Base-by-base conservation (phyloP, 2,888 invertebrate species). In the Agrilus biguttatus region DNA sequence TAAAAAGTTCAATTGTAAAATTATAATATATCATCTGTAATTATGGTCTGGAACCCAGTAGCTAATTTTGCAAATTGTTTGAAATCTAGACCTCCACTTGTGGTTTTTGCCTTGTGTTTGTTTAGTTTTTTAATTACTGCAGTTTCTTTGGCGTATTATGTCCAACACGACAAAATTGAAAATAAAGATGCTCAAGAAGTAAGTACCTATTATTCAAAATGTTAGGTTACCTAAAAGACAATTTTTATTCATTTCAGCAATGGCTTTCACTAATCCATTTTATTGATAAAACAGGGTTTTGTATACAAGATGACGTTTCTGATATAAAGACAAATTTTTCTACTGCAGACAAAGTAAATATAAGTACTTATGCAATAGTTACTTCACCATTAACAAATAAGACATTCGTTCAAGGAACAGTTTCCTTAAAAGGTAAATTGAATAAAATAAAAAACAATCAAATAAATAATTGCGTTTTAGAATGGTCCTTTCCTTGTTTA, bases 31-130 rank as follows among this genome's bases (percentile, higher is more conserved):
- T 28, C 28, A 10, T 28, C 28, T 10, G 28, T 10, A 28, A 28
- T 28, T 28, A 28, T 28, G 28, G 28, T 28, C 10, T 28, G 28
- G 28, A 28, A 28, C 28, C 28, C 28, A 28, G 28, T 28, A 28
- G 28, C 28, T 8, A 47, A 45, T 35, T 45, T 45, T 12, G 33
- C 19, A 23, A 45, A 44, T 36, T 42, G 33, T 8, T 19, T 48
- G 19, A 48, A 48, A 42, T 38, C 45, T 12, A 33, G 33, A 35
- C 51, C 51, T 14, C 49, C 51, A 13, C 42, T 49, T 14, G 47
- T 49, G 4, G 43, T 51, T 33, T 48, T 51, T 43, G 47, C 49
- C 8, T 34, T 51, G 32, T 51, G 51, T 40, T 38, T 51, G 33
- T 41, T 51, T 34, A 47, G 45, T 10, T 48, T 51, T 37, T 45